These are phyloP conservation scores for Thryonomys swinderianus DNA, from an alignment of 2,113 vertebrate species.

Conservation along the genomic window DNA sequence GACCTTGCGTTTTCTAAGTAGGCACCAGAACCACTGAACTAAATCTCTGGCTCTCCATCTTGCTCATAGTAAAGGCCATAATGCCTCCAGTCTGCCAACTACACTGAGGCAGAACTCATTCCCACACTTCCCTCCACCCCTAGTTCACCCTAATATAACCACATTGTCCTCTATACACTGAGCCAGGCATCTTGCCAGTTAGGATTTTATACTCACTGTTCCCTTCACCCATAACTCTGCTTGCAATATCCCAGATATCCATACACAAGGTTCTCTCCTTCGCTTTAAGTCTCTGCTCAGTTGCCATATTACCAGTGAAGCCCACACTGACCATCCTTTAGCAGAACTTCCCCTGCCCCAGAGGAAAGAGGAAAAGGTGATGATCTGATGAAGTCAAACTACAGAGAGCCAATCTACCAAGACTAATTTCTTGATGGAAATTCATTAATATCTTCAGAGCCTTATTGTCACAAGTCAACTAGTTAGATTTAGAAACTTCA, in stretches of 20 bases:
- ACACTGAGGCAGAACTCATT: background rate
- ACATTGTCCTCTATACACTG: background rate
- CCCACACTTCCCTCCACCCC: background rate
- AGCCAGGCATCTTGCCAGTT: background rate
- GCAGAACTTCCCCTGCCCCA: background rate
- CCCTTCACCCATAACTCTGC: background rate
- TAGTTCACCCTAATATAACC: background rate
- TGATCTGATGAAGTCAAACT: background rate
- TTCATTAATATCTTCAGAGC: conserved; percentile 9
- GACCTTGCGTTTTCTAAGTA: no score
- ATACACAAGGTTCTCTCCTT: background rate
- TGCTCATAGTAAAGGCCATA: background rate
- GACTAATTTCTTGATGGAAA: background rate
- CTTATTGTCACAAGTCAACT: background rate
- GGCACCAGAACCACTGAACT: no score
- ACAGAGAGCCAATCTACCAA: background rate
- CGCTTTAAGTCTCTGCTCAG: background rate
- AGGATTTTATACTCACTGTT: background rate
- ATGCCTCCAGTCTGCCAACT: background rate
- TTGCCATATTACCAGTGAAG: background rate
- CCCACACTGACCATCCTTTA: background rate
- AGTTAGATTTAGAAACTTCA: background rate
- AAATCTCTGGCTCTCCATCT: background rate
- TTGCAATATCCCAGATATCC: background rate
- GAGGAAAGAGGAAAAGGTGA: background rate